These are phyloP conservation scores for Pteropus rufus DNA, from an alignment of 2,797 vertebrate genomes.

Conservation along the genomic window DNA sequence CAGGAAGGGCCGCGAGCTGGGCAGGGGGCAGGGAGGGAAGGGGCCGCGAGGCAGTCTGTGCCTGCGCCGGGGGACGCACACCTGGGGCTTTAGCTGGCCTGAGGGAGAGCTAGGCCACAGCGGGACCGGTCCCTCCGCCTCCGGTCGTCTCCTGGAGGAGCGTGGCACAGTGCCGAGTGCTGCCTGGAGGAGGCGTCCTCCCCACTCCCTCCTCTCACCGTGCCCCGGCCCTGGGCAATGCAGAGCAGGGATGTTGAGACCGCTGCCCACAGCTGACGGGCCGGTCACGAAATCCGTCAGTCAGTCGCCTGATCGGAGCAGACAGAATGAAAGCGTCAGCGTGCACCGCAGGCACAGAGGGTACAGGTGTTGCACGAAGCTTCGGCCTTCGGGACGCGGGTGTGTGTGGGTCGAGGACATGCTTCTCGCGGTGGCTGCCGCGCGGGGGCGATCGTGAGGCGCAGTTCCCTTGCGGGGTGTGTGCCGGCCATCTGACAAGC, in stretches of 20 bases:
- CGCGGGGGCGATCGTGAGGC: accelerated
- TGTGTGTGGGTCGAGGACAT: accelerated
- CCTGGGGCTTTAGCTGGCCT: accelerated
- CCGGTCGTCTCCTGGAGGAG: accelerated
- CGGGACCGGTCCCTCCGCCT: background rate
- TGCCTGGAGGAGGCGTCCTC: background rate
- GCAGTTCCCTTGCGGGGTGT: accelerated
- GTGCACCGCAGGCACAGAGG: accelerated
- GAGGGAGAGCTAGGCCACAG: background rate
- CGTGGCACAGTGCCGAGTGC: background rate
- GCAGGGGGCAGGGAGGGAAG: accelerated
- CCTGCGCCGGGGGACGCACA: accelerated
- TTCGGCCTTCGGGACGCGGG: accelerated
- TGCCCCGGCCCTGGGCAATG: background rate
- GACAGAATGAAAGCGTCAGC: accelerated
- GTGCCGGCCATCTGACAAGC: accelerated
- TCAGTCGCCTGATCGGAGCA: accelerated
- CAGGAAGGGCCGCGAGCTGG: background rate
- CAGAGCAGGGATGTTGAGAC: background rate
- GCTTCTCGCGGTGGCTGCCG: background rate
- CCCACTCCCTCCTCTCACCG: accelerated
- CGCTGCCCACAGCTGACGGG: background rate
- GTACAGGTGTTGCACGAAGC: accelerated
- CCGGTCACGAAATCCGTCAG: background rate
- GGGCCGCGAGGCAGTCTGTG: background rate